phyloP scores from a whole-genome alignment of 2,113 vertebrate species.

The Aramus guarauna region DNA sequence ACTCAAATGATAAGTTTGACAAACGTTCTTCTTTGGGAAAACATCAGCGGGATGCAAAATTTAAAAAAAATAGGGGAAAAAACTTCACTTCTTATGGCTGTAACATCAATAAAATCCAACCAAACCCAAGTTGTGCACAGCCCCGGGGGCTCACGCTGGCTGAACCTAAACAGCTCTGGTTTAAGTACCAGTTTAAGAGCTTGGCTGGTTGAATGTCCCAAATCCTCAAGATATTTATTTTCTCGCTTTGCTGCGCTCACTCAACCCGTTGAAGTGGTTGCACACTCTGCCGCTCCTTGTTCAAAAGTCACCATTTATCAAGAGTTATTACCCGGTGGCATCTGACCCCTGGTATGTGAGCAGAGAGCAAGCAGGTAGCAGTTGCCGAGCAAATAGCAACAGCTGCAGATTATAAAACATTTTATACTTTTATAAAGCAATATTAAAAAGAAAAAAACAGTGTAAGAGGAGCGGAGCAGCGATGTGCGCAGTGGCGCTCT shows the following conservation, averaged over 20 bases:
- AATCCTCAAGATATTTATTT: background rate
- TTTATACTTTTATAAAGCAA: background rate
- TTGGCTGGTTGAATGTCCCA: background rate
- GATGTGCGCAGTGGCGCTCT: rapidly evolving
- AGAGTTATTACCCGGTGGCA: background rate
- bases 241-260: background rate
- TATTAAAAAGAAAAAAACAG: background rate
- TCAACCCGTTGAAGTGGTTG: background rate
- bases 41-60: background rate
- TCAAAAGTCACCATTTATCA: background rate
- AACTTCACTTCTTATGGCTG: background rate
- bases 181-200: background rate
- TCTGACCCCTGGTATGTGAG: background rate
- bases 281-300: background rate
- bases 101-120: background rate
- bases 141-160: rapidly evolving
- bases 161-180: background rate
- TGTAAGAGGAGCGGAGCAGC: rapidly evolving
- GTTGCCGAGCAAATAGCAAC: background rate
- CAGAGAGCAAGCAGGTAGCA: background rate
- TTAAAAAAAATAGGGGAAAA: background rate
- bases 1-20: rapidly evolving
- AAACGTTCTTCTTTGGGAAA: background rate
- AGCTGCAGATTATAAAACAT: background rate
- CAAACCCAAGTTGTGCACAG: rapidly evolving